phyloP scores from a whole-genome alignment of 2,888 invertebrate species.

The Andrena haemorrhoa region DNA sequence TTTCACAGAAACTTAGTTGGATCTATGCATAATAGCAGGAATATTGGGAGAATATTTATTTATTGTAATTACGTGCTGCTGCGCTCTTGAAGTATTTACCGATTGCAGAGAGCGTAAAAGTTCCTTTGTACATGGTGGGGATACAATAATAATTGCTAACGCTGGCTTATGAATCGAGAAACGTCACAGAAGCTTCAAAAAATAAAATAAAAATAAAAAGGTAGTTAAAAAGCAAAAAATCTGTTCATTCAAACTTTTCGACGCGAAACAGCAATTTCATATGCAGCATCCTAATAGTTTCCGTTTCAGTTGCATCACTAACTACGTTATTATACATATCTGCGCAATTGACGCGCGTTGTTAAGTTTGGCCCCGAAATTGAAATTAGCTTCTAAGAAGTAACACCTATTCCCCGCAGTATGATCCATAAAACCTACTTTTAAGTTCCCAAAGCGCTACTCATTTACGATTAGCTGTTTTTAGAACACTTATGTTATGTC shows the following conservation, averaged over 20 bases:
- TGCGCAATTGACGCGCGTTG: neutral
- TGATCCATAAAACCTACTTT: constrained; percentile 13
- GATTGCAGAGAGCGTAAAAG: too few species aligned
- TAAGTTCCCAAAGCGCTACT: neutral
- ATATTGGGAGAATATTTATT: too few species aligned
- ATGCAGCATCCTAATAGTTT: neutral
- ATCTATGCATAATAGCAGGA: too few species aligned
- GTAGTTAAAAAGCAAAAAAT: neutral
- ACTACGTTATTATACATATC: neutral
- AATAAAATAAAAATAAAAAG: neutral
- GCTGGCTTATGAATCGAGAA: too few species aligned
- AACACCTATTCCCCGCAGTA: neutral
- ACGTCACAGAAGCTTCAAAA: neutral
- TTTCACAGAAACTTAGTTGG: too few species aligned
- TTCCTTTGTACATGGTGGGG: too few species aligned
- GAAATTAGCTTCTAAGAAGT: constrained; percentile 1
- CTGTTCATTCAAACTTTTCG: neutral
- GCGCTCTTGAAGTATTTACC: too few species aligned
- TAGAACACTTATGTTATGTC: neutral
- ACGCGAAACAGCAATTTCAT: too few species aligned
- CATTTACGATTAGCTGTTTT: constrained; percentile 15
- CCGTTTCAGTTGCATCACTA: neutral
- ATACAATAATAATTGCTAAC: too few species aligned
- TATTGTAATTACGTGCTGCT: too few species aligned
- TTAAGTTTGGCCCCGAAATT: neutral